Evolutionary conservation across 2,797 vertebrate genomes (phyloP).

Genomic region (Tamandua tetradactyla): DNA sequence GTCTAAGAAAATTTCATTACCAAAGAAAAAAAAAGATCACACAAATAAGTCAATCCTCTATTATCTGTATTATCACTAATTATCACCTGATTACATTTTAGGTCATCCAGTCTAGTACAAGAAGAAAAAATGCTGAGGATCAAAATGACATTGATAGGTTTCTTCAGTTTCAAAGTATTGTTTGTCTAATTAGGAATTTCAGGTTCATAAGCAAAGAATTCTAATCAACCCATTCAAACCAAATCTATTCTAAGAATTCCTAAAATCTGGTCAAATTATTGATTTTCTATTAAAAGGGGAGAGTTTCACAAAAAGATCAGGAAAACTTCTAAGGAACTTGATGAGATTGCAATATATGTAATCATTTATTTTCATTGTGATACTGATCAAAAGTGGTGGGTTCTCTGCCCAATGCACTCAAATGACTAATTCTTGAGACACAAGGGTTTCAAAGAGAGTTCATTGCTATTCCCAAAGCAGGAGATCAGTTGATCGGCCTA

Average conservation of each 20-base stretch:
- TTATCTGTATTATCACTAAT: constrained; percentile 45
- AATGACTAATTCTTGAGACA: too few relatives aligned
- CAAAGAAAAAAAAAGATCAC: background rate
- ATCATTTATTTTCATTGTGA: constrained; percentile 18
- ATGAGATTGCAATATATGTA: background rate
- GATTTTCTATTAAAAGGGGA: background rate
- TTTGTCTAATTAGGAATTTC: constrained; percentile 19
- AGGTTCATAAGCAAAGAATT: background rate
- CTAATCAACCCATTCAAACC: background rate
- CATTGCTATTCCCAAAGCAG: too few relatives aligned
- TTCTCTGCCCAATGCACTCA: too few relatives aligned
- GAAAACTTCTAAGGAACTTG: background rate
- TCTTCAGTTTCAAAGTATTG: background rate
- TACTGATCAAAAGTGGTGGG: too few relatives aligned
- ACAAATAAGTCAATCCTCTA: background rate
- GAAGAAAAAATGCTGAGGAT: constrained; percentile 48
- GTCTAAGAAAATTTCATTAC: background rate
- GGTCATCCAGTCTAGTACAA: background rate
- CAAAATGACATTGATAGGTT: background rate
- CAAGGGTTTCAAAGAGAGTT: too few relatives aligned
- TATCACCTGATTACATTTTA: constrained; percentile 50
- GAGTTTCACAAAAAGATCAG: background rate
- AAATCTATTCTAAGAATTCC: background rate
- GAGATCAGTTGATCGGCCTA: too few relatives aligned
- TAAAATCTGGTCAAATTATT: background rate